Base-by-base conservation (phyloP, 2,888 invertebrate species). In the Rhingia rostrata region DNA sequence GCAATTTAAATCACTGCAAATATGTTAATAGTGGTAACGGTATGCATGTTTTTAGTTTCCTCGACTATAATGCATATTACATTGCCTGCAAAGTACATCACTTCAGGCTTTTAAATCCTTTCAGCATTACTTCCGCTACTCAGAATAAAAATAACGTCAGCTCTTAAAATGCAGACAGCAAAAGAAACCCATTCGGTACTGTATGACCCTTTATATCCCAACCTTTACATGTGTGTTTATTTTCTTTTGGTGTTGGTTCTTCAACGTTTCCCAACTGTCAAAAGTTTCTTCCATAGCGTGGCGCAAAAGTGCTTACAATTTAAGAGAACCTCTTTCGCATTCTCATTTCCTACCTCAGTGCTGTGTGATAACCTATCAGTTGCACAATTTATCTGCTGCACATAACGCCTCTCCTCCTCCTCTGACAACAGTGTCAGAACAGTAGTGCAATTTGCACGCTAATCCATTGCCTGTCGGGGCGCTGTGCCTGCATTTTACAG, bases 391-490 rank as follows among this genome's bases (percentile, higher is more conserved):
- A 78, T 78, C 61, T 77, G 49, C 49, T 72, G 35, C 56, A 10
- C 22, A 22, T 22, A 22, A 14, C 32, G n/a, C 61, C 49, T 37
- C 37, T 47, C 45, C 47, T 6, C 30, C 51, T 35, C 56, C 56
- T 47, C 7, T 58, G 64, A 74, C 79, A 79, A 79, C 84, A 83
- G 78, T 83, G 78, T 83, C 83, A 80, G 69, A 66, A 64, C 74
- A 74, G 70, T 66, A 69, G 64, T 70, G 74, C 79, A 84, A 84
- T 84, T 84, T 84, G 84, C 79, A 84, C 79, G 84, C 84, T 84
- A 84, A 79, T 84, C 84, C 84, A 70, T 84, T 84, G 74, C 84
- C 74, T 84, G 79, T 84, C 79, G 74, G 37, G 58, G 39, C 43
- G 45, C 61, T 72, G 47, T 60, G 45, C 61, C 56, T 83, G 78